A percentile compares a stretch with the other conserved stretches of the same genome.
Conservation (phyloP, 2,888 invertebrate species). For the Cosmia pyralina region DNA sequence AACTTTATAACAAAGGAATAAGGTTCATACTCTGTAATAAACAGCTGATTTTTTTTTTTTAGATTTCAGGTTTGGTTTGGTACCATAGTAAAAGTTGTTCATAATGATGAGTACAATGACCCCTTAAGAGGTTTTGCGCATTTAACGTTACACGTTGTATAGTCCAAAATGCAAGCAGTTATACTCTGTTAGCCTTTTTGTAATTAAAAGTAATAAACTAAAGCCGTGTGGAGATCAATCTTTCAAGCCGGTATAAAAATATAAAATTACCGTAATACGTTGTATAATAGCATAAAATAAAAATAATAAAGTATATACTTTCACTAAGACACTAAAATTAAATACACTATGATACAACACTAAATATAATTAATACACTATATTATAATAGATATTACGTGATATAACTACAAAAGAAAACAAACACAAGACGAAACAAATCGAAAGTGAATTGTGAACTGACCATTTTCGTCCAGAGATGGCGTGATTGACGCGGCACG, state of each 20-base stretch:
- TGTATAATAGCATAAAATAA: constrained; percentile 27
- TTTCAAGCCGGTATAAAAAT: neutral
- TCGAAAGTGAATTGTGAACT: constrained; percentile 81
- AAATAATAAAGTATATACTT: constrained; percentile 53
- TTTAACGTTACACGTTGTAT: too few relatives aligned
- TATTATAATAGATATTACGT: constrained; percentile 65
- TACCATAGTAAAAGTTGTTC: too few relatives aligned
- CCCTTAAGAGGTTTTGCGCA: too few relatives aligned
- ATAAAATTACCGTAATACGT: constrained; percentile 33
- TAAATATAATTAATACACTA: constrained; percentile 63
- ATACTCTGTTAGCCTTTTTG: neutral
- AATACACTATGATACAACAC: constrained; percentile 58
- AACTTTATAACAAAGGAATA: too few relatives aligned
- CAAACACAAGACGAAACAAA: constrained; percentile 72
- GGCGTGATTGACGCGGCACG: constrained; percentile 71
- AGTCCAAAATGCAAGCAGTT: neutral
- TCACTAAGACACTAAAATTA: constrained; percentile 63
- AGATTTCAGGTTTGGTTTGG: too few relatives aligned
- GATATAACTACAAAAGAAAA: constrained; percentile 69
- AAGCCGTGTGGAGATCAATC: neutral
- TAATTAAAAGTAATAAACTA: neutral
- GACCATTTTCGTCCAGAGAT: constrained; percentile 81
- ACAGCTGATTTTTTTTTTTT: too few relatives aligned
- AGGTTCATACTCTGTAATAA: too few relatives aligned
- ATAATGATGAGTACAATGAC: too few relatives aligned